Evolutionary conservation across 2,113 vertebrate species (phyloP), one percentile per base, ranked within the genome.

Genomic region (Argyrosomus japonicus): DNA sequence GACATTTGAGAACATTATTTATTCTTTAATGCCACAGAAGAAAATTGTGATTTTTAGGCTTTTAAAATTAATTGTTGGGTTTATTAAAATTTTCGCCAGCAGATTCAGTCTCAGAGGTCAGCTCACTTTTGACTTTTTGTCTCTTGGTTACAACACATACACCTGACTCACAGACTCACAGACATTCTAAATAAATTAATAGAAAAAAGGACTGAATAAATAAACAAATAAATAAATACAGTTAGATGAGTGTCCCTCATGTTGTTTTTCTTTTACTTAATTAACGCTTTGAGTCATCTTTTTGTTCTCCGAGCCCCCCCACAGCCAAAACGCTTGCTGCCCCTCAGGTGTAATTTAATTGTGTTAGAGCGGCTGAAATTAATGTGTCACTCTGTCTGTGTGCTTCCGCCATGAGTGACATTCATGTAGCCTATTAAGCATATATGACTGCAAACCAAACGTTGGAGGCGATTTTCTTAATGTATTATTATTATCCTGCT

Each of bases 231-330:
- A 45, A 69, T 51, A 45, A 9, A 70, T 48, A 50, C 23, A 65
- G 19, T 45, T 32, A 56, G 40, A 58, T 67, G 50, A 61, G 36
- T 73, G 50, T 58, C 13, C 23, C 19, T 65, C 36, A 21, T 21
- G 23, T 56, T 50, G 6, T 21, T 64, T 50, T 69, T 62, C 53
- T 29, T 29, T 72, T 48, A 2, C 29, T 68, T 71, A 80, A 77
- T 80, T 84, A 80, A 84, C 17, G 32, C 69, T 81, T 87, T 87
- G 77, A 89, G 79, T 89, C 87, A 81, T 53, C 47, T 60, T 69
- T 75, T 76, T 71, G 65, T 81, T 78, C 68, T 62, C n/a, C 1
- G 3, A 48, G 29, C n/a, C 45, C 64, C 32, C 32, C 29, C 32
- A 4, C 18, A 81, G 75, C 54, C 25, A 60, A 72, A 82, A 56